A percentile compares a stretch with the other conserved stretches of the same genome.
These are phyloP conservation scores for Phycodurus eques DNA, from an alignment of 2,113 vertebrate species.

Conservation along the genomic window DNA sequence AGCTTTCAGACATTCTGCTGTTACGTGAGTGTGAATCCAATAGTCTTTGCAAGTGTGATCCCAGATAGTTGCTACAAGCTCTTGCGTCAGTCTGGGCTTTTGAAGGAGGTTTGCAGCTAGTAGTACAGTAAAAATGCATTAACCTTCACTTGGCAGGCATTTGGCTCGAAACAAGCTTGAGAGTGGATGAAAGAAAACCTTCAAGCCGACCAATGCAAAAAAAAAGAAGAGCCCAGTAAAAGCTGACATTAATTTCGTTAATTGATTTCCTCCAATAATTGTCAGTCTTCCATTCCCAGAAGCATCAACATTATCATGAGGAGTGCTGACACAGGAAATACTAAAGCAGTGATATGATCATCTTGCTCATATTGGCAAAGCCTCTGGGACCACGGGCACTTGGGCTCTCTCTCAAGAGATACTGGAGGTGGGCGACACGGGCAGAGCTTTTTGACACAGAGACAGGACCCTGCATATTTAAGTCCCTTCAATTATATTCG, in stretches of 20 bases:
- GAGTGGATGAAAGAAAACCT: constrained; percentile 62
- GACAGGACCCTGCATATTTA: constrained; percentile 46
- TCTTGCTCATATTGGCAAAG: constrained; percentile 64
- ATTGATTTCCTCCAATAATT: constrained; percentile 80
- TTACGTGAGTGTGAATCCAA: constrained; percentile 20
- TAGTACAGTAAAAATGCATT: constrained; percentile 87
- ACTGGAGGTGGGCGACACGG: constrained; percentile 28
- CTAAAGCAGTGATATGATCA: constrained; percentile 69
- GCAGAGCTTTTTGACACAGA: constrained; percentile 51
- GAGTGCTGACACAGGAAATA: constrained; percentile 63
- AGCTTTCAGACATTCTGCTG: constrained; percentile 20
- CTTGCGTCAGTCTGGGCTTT: constrained; percentile 54
- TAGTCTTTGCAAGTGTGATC: constrained; percentile 49
- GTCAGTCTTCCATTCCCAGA: constrained; percentile 61
- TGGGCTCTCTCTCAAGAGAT: constrained; percentile 37
- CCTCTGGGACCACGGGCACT: constrained; percentile 39
- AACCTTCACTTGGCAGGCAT: constrained; percentile 79
- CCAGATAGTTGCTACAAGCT: constrained; percentile 51
- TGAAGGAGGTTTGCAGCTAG: constrained; percentile 56
- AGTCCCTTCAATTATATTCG: constrained; percentile 43
- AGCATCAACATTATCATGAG: constrained; percentile 64
- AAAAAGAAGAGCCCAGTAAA: constrained; percentile 59
- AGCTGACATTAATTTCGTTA: constrained; percentile 83
- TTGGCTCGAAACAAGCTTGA: constrained; percentile 56
- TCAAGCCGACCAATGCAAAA: constrained; percentile 46